phyloP scores from a whole-genome alignment of 1,140 invertebrate species.

The Lethrus apterus region DNA sequence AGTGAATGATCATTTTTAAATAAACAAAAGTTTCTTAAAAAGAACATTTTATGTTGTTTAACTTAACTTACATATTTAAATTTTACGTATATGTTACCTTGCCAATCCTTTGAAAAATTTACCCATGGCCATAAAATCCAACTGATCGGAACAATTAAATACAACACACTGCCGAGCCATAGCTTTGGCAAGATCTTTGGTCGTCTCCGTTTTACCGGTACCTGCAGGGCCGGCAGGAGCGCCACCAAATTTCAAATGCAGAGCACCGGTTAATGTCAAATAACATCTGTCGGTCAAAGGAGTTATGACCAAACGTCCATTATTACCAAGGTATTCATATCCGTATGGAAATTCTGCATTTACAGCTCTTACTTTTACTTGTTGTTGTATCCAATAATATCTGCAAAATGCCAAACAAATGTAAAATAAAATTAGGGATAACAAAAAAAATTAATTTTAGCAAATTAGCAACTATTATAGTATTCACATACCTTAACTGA shows the following conservation, averaged over 20 bases:
- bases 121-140: slow-evolving; percentile 65
- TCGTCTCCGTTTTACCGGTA: slow-evolving; percentile 70
- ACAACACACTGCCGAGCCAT: slow-evolving; percentile 69
- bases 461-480: not conserved
- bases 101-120: slow-evolving; percentile 55
- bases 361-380: slow-evolving; percentile 44
- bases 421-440: not conserved
- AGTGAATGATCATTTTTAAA: not conserved
- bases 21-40: not conserved
- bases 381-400: slow-evolving; percentile 57
- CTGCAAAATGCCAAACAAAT: slow-evolving; percentile 25
- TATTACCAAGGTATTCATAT: slow-evolving; percentile 92
- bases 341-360: slow-evolving; percentile 85
- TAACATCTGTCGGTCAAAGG: slow-evolving; percentile 79
- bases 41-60: not conserved
- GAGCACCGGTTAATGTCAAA: slow-evolving; percentile 59
- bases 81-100: slow-evolving; percentile 32
- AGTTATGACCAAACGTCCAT: slow-evolving; percentile 78
- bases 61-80: slow-evolving; percentile 6
- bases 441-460: not conserved
- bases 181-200: slow-evolving; percentile 68
- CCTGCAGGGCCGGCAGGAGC: slow-evolving; percentile 68
- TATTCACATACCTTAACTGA: slow-evolving; percentile 54
- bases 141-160: slow-evolving; percentile 69
- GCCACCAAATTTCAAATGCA: slow-evolving; percentile 64